These are phyloP conservation scores for Xestobium rufovillosum DNA, from an alignment of 2,888 invertebrate species.

Conservation along the genomic window DNA sequence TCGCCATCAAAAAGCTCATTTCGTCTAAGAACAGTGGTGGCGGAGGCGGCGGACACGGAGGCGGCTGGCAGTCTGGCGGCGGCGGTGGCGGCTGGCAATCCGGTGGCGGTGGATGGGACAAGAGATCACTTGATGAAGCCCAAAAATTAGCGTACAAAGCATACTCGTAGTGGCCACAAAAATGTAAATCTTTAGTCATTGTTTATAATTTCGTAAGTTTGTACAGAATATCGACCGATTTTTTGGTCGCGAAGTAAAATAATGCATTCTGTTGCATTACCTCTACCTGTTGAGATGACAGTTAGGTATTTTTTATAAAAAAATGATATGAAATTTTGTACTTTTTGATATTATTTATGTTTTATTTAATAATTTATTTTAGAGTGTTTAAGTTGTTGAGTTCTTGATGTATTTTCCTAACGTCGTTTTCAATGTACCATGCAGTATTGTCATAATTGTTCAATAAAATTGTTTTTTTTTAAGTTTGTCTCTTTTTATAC, in stretches of 20 bases:
- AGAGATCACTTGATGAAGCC: constrained; percentile 54
- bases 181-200: constrained; percentile 23
- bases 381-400: too few species aligned
- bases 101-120: constrained; percentile 59
- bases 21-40: constrained; percentile 57
- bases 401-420: too few species aligned
- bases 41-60: constrained; percentile 39
- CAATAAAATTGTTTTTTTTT: constrained; percentile 14
- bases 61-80: constrained; percentile 30
- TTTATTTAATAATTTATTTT: too few species aligned
- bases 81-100: constrained; percentile 45
- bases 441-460: constrained; percentile 13
- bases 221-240: constrained; percentile 31
- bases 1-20: constrained; percentile 74
- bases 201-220: constrained; percentile 13
- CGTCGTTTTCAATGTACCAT: constrained; percentile 14
- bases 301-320: too few species aligned
- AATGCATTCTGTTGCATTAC: too few species aligned
- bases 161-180: constrained; percentile 48
- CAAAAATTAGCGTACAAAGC: constrained; percentile 67
- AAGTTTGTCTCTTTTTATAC: too few species aligned
- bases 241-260: constrained; percentile 25
- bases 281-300: too few species aligned
- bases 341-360: too few species aligned
- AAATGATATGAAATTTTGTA: too few species aligned